Base-by-base conservation (phyloP, 2,888 invertebrate genomes). In the Cordylochernes scorpioides region DNA sequence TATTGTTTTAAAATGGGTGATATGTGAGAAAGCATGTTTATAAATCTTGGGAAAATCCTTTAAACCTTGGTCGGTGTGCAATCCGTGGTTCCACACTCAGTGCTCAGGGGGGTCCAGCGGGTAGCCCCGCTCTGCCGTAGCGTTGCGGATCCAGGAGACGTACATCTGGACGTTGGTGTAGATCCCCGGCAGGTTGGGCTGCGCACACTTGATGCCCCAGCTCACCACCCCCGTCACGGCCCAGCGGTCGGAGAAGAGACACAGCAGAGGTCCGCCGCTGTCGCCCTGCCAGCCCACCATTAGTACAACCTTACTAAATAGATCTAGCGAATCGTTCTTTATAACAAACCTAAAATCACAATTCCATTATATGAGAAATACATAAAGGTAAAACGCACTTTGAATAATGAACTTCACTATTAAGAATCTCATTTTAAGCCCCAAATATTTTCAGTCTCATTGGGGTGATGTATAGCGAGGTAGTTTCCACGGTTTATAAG, bases 171-270 rank as follows among this genome's bases (percentile, higher is more conserved):
- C 43, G 15, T 42, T 43, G 5, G 43, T 43, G 25, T 43, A 43
- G 16, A 43, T 39, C 8, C 42, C 42, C 6, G 43, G 43, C 6
- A 43, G 31, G 26, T 43, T 36, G 9, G 42, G 42, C 18, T 41
- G 42, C 14, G 43, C 43, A 29, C 43, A 43, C 17, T 43, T 43
- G 12, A 43, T 43, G 4, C 43, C 43, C 42, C 42, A 43, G 13
- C 36, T 36, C 17, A 43, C 43, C 3, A 43, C 35, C 3, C 43
- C 43, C 10, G 42, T 42, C 6, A 43, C 42, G 21, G 39, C 40
- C 42, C 42, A 43, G 14, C 33, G 33, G 16, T 36, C 35, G 10
- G 34, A 28, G 4, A 34, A 27, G 15, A 33, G 31, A 24, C 43
- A 43, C 3, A 43, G 34, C 2, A 43, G 28, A 1, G 43, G 43